Evolutionary conservation across 1,140 invertebrate genomes (phyloP), one percentile per base, ranked within the genome.

Genomic region (Pseudomyrmex flavicornis): DNA sequence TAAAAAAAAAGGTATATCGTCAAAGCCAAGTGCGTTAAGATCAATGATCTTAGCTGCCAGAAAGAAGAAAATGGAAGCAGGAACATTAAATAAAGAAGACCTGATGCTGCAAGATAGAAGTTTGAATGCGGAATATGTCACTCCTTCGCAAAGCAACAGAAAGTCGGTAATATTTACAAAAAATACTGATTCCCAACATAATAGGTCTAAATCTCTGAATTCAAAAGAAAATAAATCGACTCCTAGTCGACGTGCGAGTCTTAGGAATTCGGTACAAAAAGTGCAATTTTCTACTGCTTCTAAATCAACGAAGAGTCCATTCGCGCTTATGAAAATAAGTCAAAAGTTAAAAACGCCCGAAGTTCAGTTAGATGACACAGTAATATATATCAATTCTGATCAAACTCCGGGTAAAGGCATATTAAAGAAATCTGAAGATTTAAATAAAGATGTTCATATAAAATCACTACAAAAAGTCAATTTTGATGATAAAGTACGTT

Each of bases 381-480:
- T 92, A 54, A 76, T 84, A 0, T 94, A 93, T 50, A 72, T 93
- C 3, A 94, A 94, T 73, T 94, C 91, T 0, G 85, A 86, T 50
- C 93, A 93, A 56, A 94, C 91, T 10, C 93, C 93, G 1, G 90
- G 86, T 0, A 93, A 90, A 56, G 85, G 93, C 46, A 94, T 94
- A 83, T 68, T 94, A n/a, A 94, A 94, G 54, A 87, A 82, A 66
- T 48, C 50, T 50, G 90, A 88, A 17, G 82, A 89, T 50, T 85
- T 75, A 0, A 72, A 75, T 2, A 48, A 66, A 13, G 73, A 88
- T 9, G 88, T 2, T 82, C 83, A 52, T 86, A 86, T 15, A 85
- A 92, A 82, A 72, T 77, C 44, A 1, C 9, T 22, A 3, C 62
- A 82, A 52, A 88, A 90, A 70, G 90, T 90, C 12, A 90, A 91